Evolutionary conservation across 2,113 vertebrate genomes (phyloP).

Genomic region (Balaeniceps rex): DNA sequence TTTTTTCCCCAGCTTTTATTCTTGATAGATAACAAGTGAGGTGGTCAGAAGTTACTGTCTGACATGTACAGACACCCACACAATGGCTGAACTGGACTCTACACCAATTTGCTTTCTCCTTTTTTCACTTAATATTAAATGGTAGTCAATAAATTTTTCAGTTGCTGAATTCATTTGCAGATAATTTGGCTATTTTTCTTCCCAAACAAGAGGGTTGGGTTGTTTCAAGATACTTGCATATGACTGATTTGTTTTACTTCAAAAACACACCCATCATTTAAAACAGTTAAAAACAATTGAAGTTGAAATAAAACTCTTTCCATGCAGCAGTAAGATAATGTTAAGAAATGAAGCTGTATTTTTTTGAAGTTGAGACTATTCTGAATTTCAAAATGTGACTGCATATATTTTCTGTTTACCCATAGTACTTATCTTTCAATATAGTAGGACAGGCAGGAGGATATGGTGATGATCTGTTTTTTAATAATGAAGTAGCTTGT

Average conservation of each 20-base stretch:
- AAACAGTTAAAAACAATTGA: neutral
- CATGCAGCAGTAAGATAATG: neutral
- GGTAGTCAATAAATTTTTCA: neutral
- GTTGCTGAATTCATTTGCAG: neutral
- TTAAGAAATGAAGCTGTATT: neutral
- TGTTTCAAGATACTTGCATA: neutral
- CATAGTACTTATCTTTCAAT: neutral
- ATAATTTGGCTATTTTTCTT: neutral
- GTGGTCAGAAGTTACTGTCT: neutral
- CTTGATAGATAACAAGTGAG: neutral
- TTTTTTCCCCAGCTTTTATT: rapidly evolving
- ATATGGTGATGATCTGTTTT: neutral
- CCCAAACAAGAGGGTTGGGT: rapidly evolving
- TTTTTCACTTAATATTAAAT: neutral
- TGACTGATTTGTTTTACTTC: neutral
- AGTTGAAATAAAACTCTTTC: neutral
- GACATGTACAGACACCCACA: neutral
- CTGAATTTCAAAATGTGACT: neutral
- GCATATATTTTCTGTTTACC: neutral
- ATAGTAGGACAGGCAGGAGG: neutral
- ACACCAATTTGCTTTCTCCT: neutral
- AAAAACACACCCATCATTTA: neutral
- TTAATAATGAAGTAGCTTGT: neutral
- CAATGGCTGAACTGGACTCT: neutral
- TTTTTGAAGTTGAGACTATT: neutral